Evolutionary conservation across 2,113 vertebrate genomes (phyloP).

Genomic region (Meles meles): DNA sequence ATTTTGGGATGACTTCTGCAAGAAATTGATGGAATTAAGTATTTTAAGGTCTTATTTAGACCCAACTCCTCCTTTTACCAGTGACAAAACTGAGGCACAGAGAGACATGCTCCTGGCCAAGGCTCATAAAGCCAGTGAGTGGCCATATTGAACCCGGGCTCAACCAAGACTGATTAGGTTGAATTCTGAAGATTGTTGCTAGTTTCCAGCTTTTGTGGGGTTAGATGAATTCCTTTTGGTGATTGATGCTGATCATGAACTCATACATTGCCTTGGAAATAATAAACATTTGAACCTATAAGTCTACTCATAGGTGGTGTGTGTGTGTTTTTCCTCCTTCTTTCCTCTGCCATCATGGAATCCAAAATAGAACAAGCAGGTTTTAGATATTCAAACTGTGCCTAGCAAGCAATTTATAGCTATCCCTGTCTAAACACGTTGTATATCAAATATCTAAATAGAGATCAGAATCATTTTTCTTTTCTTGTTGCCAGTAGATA

Average conservation of each 20-base stretch:
- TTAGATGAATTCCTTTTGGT: neutral
- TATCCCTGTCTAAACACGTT: slow-evolving; percentile 18
- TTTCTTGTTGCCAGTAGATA: slow-evolving; percentile 45
- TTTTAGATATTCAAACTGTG: neutral
- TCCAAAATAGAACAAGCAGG: neutral
- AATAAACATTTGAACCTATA: slow-evolving; percentile 35
- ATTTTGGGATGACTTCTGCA: neutral
- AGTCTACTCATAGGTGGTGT: neutral
- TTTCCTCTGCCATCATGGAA: neutral
- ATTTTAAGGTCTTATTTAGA: neutral
- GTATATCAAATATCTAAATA: slow-evolving; percentile 37
- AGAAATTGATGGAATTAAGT: neutral
- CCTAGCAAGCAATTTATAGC: slow-evolving; percentile 42
- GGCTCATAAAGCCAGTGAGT: neutral
- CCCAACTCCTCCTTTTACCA: neutral
- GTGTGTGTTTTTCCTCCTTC: neutral
- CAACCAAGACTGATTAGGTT: neutral
- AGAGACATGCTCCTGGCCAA: accelerated
- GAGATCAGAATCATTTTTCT: slow-evolving; percentile 53
- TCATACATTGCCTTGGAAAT: slow-evolving; percentile 2
- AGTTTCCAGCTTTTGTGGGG: neutral
- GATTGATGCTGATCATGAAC: slow-evolving; percentile 30
- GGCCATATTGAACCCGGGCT: neutral
- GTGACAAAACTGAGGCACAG: neutral
- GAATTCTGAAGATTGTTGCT: neutral